Conservation (phyloP, 2,888 invertebrate species). For the Conops quadrifasciatus region DNA sequence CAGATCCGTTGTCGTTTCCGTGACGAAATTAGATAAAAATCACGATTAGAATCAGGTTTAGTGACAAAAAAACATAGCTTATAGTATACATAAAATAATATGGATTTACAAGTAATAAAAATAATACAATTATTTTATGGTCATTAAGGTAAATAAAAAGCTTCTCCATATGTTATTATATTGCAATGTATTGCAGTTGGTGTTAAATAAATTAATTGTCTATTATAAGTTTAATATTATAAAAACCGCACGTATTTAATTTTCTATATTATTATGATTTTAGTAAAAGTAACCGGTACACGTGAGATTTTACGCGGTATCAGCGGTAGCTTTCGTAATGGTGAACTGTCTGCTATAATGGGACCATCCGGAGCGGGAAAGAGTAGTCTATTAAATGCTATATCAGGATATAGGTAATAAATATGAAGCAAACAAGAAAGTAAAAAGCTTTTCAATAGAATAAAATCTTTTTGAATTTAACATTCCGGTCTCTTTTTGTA, state of each 20-base stretch:
- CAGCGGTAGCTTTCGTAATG: slow-evolving; percentile 72
- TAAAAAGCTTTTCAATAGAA: slow-evolving; percentile 34
- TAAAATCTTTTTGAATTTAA: too few relatives aligned
- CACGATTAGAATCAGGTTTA: too few relatives aligned
- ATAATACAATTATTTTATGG: too few relatives aligned
- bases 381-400: slow-evolving; percentile 78
- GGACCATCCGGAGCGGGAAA: slow-evolving; percentile 79
- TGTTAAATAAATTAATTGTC: neutral
- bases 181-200: neutral
- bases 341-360: slow-evolving; percentile 74
- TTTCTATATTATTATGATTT: slow-evolving; percentile 48
- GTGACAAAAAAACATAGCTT: too few relatives aligned
- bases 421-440: neutral
- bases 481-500: too few relatives aligned
- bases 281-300: slow-evolving; percentile 67
- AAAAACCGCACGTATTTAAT: slow-evolving; percentile 41
- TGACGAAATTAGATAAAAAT: too few relatives aligned
- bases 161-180: neutral
- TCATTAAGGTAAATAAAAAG: too few relatives aligned
- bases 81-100: too few relatives aligned
- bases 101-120: too few relatives aligned
- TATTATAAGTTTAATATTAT: neutral
- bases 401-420: slow-evolving; percentile 77
- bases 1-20: too few relatives aligned
- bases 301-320: slow-evolving; percentile 71